These are phyloP conservation scores for Torymus tubicola DNA, from an alignment of 2,888 invertebrate species.

Conservation along the genomic window DNA sequence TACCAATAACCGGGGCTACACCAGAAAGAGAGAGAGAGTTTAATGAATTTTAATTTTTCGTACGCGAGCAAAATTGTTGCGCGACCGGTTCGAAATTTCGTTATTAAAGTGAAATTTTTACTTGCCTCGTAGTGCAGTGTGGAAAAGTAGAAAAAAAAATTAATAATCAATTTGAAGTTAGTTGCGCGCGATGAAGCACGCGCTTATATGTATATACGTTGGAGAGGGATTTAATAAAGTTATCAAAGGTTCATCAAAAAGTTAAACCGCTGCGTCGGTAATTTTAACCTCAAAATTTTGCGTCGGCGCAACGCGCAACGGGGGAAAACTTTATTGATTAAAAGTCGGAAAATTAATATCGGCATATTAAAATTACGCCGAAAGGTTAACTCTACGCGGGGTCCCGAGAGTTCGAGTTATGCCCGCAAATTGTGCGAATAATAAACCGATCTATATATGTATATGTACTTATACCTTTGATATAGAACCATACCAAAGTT, in stretches of 20 bases:
- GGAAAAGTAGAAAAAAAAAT: not conserved
- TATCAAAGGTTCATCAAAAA: constrained; percentile 49
- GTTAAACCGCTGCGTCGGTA: constrained; percentile 35
- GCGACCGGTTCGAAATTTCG: too few relatives aligned
- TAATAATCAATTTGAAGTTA: constrained; percentile 38
- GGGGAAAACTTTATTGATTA: constrained; percentile 45
- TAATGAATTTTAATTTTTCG: too few relatives aligned
- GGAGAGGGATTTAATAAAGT: constrained; percentile 24
- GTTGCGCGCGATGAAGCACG: constrained; percentile 6
- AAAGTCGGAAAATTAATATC: constrained; percentile 39
- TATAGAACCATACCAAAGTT: too few relatives aligned
- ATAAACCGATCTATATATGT: not conserved
- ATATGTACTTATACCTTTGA: too few relatives aligned
- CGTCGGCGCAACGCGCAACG: not conserved
- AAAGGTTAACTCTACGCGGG: not conserved
- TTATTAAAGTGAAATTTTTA: too few relatives aligned
- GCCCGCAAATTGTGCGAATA: not conserved
- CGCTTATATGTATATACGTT: not conserved
- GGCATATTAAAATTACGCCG: constrained; percentile 13
- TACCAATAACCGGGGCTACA: not conserved
- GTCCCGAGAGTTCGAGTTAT: too few relatives aligned
- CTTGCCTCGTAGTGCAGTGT: too few relatives aligned
- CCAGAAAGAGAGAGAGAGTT: too few relatives aligned
- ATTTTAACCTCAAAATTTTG: constrained; percentile 37
- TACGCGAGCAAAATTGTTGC: too few relatives aligned